Evolutionary conservation across 2,797 vertebrate genomes (phyloP).

Genomic region (Clarias fuscus): DNA sequence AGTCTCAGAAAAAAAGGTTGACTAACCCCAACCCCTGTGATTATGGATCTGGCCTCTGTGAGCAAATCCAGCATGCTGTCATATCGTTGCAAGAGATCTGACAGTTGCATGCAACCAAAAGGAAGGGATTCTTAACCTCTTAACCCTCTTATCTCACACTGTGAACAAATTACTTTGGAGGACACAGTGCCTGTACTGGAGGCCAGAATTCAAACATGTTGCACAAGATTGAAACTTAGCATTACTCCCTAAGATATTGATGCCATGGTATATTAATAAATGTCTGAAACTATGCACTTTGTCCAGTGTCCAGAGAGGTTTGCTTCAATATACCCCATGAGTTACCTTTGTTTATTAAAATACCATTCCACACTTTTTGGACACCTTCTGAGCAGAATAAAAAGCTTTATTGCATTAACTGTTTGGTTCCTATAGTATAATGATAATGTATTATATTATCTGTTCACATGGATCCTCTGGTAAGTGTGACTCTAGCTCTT

Average conservation of each 20-base stretch:
- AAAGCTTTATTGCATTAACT: not conserved
- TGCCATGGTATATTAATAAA: not conserved
- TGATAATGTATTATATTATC: not conserved
- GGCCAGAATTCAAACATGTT: not conserved
- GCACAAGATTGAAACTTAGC: not conserved
- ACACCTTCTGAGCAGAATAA: not conserved
- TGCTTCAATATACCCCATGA: not conserved
- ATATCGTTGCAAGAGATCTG: not conserved
- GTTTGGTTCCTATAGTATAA: not conserved
- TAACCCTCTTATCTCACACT: not conserved
- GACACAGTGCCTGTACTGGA: not conserved
- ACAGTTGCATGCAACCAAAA: not conserved
- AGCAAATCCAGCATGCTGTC: not conserved
- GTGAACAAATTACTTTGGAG: not conserved
- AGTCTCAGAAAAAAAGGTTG: not conserved
- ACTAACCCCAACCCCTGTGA: not conserved
- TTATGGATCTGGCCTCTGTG: not conserved
- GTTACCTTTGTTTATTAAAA: constrained; percentile 1
- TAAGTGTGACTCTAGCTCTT: not conserved
- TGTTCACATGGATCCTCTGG: not conserved
- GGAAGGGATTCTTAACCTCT: not conserved
- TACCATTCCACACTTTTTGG: not conserved
- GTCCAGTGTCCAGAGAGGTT: not conserved
- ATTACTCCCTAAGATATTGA: not conserved
- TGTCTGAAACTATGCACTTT: not conserved